Evolutionary conservation across 2,888 invertebrate genomes (phyloP).

Genomic region (Hydraecia micacea): DNA sequence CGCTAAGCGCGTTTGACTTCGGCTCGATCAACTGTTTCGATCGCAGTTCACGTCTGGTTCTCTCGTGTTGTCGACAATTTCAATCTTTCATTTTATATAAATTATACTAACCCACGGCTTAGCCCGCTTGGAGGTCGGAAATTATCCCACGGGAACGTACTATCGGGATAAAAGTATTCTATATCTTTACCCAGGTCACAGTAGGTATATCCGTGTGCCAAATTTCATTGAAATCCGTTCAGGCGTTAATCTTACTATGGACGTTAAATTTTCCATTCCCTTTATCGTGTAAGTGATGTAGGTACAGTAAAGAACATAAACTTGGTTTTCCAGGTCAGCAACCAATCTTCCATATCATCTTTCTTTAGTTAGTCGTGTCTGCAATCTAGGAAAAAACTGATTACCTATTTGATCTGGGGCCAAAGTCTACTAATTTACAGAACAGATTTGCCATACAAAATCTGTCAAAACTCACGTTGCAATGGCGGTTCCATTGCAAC

Average conservation of each 20-base stretch:
- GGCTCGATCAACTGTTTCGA: not conserved
- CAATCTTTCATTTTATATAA: not conserved
- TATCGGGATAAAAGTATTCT: not conserved
- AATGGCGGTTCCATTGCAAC: not conserved
- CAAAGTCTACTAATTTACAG: not conserved
- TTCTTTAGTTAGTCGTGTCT: not conserved
- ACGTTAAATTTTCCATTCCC: too few species aligned
- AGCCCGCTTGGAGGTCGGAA: too few species aligned
- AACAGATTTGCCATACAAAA: not conserved
- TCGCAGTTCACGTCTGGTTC: not conserved
- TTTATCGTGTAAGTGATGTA: too few species aligned
- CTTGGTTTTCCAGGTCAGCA: not conserved
- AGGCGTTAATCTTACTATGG: too few species aligned
- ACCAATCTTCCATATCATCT: not conserved
- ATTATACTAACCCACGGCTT: not conserved
- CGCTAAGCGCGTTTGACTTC: not conserved
- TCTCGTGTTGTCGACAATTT: not conserved
- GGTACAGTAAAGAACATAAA: too few species aligned
- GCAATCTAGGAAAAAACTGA: not conserved
- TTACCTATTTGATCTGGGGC: too few species aligned
- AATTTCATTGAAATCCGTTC: too few species aligned
- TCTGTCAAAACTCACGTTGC: not conserved
- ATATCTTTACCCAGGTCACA: too few species aligned
- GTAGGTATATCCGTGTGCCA: too few species aligned
- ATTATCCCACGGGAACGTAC: not conserved